phyloP scores from a whole-genome alignment of 2,113 vertebrate species.

The Gallinago undulata region DNA sequence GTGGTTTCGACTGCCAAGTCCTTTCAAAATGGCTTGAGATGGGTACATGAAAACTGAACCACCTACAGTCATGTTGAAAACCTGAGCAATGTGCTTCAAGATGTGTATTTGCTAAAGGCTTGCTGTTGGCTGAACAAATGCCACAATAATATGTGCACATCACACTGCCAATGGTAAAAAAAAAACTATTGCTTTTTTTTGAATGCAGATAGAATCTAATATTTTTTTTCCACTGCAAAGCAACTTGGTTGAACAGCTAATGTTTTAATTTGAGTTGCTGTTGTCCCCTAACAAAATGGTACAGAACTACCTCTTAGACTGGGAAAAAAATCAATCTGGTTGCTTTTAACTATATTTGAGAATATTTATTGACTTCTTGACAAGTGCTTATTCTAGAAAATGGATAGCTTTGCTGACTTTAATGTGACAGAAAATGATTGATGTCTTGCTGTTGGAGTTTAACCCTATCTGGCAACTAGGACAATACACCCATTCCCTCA shows the following conservation, averaged over 20 bases:
- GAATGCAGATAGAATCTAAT: neutral
- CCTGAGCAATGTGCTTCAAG: neutral
- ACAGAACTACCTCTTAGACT: neutral
- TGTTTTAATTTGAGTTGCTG: neutral
- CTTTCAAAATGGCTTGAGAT: neutral
- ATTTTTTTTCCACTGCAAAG: neutral
- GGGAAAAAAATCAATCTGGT: neutral
- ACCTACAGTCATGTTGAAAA: neutral
- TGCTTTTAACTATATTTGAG: neutral
- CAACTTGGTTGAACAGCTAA: neutral
- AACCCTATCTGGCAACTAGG: neutral
- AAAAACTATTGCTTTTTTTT: neutral
- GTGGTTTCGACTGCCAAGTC: neutral
- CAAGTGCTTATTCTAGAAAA: neutral
- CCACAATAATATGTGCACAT: rapidly evolving
- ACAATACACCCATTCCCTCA: neutral
- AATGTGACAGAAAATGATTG: neutral
- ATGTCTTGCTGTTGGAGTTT: neutral
- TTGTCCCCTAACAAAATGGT: neutral
- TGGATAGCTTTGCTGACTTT: neutral
- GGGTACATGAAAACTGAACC: neutral
- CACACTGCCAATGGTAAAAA: neutral
- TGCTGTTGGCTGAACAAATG: neutral
- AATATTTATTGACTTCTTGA: neutral
- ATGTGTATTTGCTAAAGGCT: neutral